These are phyloP conservation scores for Drosophila oshimai DNA, from an alignment of 1,140 invertebrate genomes.

Conservation along the genomic window DNA sequence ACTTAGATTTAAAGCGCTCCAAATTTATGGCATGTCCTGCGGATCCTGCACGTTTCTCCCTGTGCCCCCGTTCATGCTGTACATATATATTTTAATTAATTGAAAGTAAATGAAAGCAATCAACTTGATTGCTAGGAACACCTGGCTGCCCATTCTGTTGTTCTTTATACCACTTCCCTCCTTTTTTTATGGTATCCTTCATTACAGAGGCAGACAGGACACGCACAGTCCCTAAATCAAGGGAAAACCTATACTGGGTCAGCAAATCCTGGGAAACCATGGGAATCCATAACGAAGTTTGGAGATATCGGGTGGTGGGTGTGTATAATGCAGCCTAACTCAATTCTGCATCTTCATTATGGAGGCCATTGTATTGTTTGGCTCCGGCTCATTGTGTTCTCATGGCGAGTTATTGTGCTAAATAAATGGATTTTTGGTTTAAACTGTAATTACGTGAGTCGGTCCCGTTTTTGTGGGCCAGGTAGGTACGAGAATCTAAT, in stretches of 20 bases:
- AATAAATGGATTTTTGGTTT: constrained; percentile 80
- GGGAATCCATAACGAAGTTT: constrained; percentile 14
- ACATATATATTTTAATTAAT: constrained; percentile 70
- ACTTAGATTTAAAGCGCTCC: constrained; percentile 49
- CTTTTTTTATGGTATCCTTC: constrained; percentile 1
- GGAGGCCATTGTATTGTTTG: constrained; percentile 52
- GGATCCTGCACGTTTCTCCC: background rate
- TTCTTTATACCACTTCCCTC: background rate
- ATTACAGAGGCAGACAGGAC: constrained; percentile 27
- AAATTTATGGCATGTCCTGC: constrained; percentile 30
- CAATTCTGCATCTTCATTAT: constrained; percentile 44
- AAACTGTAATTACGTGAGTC: constrained; percentile 73
- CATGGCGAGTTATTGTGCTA: constrained; percentile 66
- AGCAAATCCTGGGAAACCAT: background rate
- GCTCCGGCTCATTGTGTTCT: constrained; percentile 53
- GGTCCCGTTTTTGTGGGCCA: constrained; percentile 39
- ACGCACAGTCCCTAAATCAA: constrained; percentile 11
- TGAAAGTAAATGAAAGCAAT: constrained; percentile 79
- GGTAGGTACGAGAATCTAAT: constrained; percentile 38
- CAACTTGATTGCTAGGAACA: constrained; percentile 59
- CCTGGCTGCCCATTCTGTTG: background rate
- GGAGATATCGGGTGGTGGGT: background rate
- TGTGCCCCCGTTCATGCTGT: background rate
- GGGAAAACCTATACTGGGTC: background rate
- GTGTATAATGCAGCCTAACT: constrained; percentile 19